A percentile compares a stretch with the other conserved stretches of the same genome.
Conservation (phyloP, 1,140 invertebrate species). For the Hyles euphorbiae region DNA sequence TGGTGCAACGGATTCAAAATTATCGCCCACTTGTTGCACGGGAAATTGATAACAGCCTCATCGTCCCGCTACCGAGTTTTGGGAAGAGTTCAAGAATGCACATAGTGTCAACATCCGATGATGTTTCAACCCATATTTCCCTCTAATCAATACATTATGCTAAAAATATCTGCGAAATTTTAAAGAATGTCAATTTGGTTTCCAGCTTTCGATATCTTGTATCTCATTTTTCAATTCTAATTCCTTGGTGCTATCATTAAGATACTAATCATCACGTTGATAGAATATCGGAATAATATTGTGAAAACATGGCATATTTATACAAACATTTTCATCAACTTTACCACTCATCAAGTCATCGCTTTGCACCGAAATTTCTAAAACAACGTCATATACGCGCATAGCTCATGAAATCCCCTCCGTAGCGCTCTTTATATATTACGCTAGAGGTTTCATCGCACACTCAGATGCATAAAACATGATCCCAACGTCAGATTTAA, state of each 20-base stretch:
- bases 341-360: too few relatives aligned
- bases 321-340: neutral
- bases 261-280: too few relatives aligned
- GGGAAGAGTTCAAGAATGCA: conserved; percentile 55
- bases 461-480: conserved; percentile 72
- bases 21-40: conserved; percentile 71
- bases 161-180: too few relatives aligned
- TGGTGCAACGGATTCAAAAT: conserved; percentile 63
- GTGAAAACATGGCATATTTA: neutral
- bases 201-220: too few relatives aligned
- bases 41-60: conserved; percentile 71
- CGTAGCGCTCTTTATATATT: conserved; percentile 59
- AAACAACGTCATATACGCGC: conserved; percentile 53
- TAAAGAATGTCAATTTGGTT: too few relatives aligned
- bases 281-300: too few relatives aligned
- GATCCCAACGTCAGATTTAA: conserved; percentile 70
- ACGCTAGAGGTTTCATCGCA: conserved; percentile 65
- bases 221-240: too few relatives aligned
- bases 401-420: conserved; percentile 61
- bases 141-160: neutral
- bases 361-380: conserved; percentile 18
- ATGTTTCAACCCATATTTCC: too few relatives aligned
- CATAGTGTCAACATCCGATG: neutral
- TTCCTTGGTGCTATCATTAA: too few relatives aligned
- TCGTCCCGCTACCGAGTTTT: conserved; percentile 46